These are phyloP conservation scores for Macroglossus sobrinus DNA, from an alignment of 2,113 vertebrate genomes.

Conservation along the genomic window DNA sequence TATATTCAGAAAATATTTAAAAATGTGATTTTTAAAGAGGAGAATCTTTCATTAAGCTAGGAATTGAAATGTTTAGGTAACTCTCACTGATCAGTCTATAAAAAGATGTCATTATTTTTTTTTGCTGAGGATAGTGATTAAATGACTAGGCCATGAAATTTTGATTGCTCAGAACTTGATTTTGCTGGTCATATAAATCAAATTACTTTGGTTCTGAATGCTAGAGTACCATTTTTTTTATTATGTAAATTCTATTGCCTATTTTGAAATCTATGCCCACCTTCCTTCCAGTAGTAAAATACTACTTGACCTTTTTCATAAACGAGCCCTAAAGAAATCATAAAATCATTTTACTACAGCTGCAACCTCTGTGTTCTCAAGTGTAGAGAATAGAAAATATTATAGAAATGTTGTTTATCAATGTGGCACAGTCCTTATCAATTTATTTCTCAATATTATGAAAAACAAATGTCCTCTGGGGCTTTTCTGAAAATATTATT, in stretches of 20 bases:
- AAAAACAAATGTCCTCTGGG: not conserved
- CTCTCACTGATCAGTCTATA: not conserved
- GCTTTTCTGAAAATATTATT: not conserved
- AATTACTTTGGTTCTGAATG: not conserved
- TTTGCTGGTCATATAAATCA: not conserved
- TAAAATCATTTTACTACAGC: not conserved
- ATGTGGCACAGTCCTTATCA: not conserved
- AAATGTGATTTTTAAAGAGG: not conserved
- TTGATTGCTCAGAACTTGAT: not conserved
- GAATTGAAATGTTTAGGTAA: conserved; percentile 17
- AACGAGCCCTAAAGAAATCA: not conserved
- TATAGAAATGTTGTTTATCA: not conserved
- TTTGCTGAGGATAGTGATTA: not conserved
- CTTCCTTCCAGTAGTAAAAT: not conserved
- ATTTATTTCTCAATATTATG: not conserved
- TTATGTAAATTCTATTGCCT: not conserved
- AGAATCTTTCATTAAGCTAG: not conserved
- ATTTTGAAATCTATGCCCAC: not conserved
- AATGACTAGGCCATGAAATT: not conserved
- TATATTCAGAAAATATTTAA: conserved; percentile 12
- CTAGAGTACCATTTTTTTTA: not conserved
- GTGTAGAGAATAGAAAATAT: not conserved
- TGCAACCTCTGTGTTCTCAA: not conserved
- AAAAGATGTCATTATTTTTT: not conserved
- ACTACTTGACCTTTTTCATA: not conserved